phyloP scores from a whole-genome alignment of 2,113 vertebrate species.

The Brachyistius frenatus region DNA sequence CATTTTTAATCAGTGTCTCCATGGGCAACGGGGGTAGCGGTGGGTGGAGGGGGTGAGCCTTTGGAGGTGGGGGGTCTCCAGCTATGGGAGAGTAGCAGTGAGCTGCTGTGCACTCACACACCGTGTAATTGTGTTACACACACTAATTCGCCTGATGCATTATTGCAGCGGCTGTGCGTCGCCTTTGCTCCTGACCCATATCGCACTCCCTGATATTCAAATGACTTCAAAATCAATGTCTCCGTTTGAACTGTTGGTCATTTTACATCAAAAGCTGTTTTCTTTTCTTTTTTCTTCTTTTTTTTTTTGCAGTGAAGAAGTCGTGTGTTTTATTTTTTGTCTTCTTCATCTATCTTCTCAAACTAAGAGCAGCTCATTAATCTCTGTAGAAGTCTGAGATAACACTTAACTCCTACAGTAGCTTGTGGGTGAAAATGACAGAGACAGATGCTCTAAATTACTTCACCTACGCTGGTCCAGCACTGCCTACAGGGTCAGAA shows the following conservation, averaged over 20 bases:
- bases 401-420: slow-evolving; percentile 52
- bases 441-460: slow-evolving; percentile 76
- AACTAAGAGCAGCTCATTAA: slow-evolving; percentile 58
- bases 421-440: slow-evolving; percentile 62
- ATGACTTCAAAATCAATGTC: slow-evolving; percentile 63
- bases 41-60: slow-evolving; percentile 29
- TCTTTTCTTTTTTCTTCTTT: not conserved
- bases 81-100: slow-evolving; percentile 54
- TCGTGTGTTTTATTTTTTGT: not conserved
- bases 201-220: slow-evolving; percentile 55
- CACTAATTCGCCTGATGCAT: slow-evolving; percentile 76
- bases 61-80: slow-evolving; percentile 48
- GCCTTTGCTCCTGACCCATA: slow-evolving; percentile 69
- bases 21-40: slow-evolving; percentile 60
- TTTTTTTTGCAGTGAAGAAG: not conserved
- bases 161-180: slow-evolving; percentile 37
- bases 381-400: slow-evolving; percentile 53
- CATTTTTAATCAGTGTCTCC: slow-evolving; percentile 80
- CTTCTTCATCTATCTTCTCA: slow-evolving; percentile 8
- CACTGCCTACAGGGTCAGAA: slow-evolving; percentile 46
- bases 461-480: slow-evolving; percentile 55
- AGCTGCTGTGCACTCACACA: slow-evolving; percentile 77
- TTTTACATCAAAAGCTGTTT: slow-evolving; percentile 49
- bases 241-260: slow-evolving; percentile 14
- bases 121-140: slow-evolving; percentile 78